Evolutionary conservation across 2,113 vertebrate species (phyloP).

Genomic region (Spea multiplicata): DNA sequence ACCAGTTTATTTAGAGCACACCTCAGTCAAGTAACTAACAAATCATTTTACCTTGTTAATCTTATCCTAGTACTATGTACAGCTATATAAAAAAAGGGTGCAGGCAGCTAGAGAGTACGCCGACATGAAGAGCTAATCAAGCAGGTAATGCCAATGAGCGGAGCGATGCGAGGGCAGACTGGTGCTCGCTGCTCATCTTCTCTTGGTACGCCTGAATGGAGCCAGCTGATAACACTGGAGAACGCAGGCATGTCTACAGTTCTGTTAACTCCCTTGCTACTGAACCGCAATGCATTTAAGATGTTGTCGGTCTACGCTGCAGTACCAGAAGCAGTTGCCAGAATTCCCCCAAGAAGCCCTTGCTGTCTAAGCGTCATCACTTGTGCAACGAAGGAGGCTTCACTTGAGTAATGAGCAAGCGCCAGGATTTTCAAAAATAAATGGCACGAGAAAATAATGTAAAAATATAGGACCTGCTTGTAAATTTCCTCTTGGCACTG

Average conservation of each 20-base stretch:
- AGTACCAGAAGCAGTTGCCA: too few relatives aligned
- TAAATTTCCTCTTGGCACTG: too few relatives aligned
- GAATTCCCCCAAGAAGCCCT: too few relatives aligned
- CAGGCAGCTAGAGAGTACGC: neutral
- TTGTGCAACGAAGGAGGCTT: too few relatives aligned
- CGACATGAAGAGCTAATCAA: constrained; percentile 3
- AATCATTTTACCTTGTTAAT: neutral
- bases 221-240: neutral
- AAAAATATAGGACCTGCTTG: too few relatives aligned
- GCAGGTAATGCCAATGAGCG: constrained; percentile 2
- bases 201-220: neutral
- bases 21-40: neutral
- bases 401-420: too few relatives aligned
- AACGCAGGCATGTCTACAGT: neutral
- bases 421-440: too few relatives aligned
- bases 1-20: neutral
- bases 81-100: neutral
- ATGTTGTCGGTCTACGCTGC: neutral
- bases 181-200: neutral
- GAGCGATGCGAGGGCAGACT: neutral
- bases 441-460: too few relatives aligned
- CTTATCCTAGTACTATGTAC: neutral
- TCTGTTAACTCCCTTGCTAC: neutral
- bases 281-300: neutral
- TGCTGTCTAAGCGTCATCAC: too few relatives aligned